phyloP scores from a whole-genome alignment of 2,797 vertebrate species.

The Cirrhinus mrigala region DNA sequence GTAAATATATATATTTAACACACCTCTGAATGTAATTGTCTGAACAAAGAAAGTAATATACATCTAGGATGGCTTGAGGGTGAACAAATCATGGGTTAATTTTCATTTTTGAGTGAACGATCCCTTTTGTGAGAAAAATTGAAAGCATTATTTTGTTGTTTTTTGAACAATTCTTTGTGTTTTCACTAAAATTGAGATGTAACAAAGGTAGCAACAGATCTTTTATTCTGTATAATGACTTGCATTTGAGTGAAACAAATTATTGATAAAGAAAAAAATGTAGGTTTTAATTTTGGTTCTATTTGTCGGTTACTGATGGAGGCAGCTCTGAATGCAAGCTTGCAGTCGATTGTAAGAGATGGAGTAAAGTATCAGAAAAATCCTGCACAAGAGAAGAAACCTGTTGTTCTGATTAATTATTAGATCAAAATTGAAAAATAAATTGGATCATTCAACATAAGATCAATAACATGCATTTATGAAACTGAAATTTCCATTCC shows the following conservation, averaged over 20 bases:
- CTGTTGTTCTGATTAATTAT: neutral
- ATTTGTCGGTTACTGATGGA: neutral
- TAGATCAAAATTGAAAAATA: neutral
- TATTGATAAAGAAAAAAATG: neutral
- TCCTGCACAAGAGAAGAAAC: neutral
- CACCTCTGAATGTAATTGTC: too few species aligned
- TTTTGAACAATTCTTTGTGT: neutral
- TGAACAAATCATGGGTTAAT: too few species aligned
- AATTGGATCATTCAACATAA: too few species aligned
- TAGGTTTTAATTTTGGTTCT: too few species aligned
- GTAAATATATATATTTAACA: too few species aligned
- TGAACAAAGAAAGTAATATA: too few species aligned
- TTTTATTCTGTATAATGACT: neutral
- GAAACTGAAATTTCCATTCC: neutral
- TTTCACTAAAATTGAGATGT: neutral
- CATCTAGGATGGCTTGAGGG: too few species aligned
- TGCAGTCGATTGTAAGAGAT: neutral
- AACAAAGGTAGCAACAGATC: neutral
- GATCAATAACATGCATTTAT: neutral
- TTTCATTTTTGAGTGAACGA: too few species aligned
- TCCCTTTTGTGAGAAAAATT: too few species aligned
- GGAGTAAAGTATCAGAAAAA: neutral
- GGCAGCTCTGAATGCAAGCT: neutral
- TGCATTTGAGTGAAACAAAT: neutral
- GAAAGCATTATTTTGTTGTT: too few species aligned